Evolutionary conservation across 2,888 invertebrate genomes (phyloP).

Genomic region (Nomada hirtipes): DNA sequence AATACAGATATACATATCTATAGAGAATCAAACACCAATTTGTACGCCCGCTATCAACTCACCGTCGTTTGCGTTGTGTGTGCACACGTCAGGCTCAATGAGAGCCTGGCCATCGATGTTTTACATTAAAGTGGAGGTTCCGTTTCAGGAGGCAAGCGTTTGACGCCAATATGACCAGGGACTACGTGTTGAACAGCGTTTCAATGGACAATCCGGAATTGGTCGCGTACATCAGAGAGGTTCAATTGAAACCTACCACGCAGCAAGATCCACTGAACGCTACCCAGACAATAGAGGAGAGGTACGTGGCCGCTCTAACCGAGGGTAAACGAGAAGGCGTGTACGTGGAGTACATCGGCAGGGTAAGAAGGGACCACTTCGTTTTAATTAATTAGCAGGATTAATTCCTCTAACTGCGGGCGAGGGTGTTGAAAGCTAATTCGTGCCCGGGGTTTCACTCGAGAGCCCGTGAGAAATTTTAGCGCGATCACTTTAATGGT

Average conservation of each 20-base stretch:
- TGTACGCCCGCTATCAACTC: not conserved
- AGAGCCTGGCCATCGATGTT: not conserved
- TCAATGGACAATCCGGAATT: conserved; percentile 91
- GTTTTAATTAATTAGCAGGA: no score
- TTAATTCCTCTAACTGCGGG: no score
- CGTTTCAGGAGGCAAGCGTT: conserved; percentile 87
- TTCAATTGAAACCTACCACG: conserved; percentile 86
- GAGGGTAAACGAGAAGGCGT: conserved; percentile 83
- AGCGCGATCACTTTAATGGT: no score
- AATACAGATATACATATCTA: not conserved
- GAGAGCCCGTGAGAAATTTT: no score
- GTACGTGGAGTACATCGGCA: conserved; percentile 82
- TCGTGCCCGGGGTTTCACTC: no score
- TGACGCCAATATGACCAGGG: conserved; percentile 91
- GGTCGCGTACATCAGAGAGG: conserved; percentile 90
- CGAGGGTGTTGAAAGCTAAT: no score
- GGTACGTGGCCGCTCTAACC: conserved; percentile 84
- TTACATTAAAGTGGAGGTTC: conserved; percentile 57
- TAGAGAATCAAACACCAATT: no score
- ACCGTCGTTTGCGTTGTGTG: not conserved
- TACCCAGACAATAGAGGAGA: conserved; percentile 85
- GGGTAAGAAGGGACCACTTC: conserved; percentile 64
- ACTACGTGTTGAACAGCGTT: conserved; percentile 90
- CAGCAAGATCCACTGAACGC: conserved; percentile 78
- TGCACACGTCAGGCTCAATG: not conserved